Evolutionary conservation across 2,797 vertebrate species (phyloP), one percentile per base, ranked within the genome.

Genomic region (Acestrorhynchus altus): DNA sequence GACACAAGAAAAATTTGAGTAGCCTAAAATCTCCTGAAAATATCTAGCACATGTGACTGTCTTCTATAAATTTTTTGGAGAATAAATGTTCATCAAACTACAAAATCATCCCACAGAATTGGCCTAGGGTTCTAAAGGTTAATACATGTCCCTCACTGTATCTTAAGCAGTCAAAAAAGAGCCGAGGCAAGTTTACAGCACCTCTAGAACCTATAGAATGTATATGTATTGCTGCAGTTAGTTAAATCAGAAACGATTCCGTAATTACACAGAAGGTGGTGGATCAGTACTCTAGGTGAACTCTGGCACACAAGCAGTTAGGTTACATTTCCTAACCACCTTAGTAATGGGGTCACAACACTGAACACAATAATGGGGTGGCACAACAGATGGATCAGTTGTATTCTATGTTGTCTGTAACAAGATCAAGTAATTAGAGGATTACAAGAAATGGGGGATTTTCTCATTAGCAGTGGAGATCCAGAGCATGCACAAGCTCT

Each of bases 381-480:
- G 28, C 31, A 56, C 67, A 78, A 51, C 40, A 80, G 69, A 54
- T 66, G 52, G 22, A 51, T 71, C 12, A 31, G 68, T 28, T 51
- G 22, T n/a, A 64, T 61, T 65, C 26, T 65, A 67, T n/a, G 57
- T 72, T 73, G 44, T 80, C 44, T 61, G 78, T 67, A 74, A 81
- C 65, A 74, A 77, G 54, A 39, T 81, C 51, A 60, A 57, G 74
- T 63, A 77, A 80, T 84, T 72, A 74, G 8, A 15, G 40, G 76
- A 70, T 78, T 80, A 82, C 20, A 59, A 73, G 72, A 77, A 77
- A 47, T 59, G 20, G 56, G 26, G 40, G 65, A 70, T 35, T 79
- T 71, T 80, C 77, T 76, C 20, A 22, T 86, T 85, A 83, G 16
- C 61, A 69, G 69, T 46, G 51, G 59, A 75, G 75, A 79, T 76